phyloP scores from a whole-genome alignment of 1,140 invertebrate genomes.

The Drosophila miranda region DNA sequence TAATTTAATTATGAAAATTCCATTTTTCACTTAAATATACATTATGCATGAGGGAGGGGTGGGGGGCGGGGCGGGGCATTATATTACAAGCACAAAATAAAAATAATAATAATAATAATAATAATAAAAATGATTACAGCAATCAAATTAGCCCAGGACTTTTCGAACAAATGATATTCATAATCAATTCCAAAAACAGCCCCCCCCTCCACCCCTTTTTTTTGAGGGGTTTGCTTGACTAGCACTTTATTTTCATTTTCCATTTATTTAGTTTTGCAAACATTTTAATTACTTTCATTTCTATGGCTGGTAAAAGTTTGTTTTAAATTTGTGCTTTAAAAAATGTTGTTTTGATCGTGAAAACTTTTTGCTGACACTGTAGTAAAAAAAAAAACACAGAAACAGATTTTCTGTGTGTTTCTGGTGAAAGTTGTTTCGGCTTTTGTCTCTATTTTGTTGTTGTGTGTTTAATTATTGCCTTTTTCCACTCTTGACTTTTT shows the following conservation, averaged over 20 bases:
- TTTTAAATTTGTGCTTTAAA: conserved; percentile 4
- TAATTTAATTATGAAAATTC: no score
- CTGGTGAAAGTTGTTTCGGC: conserved; percentile 15
- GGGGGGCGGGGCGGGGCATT: no score
- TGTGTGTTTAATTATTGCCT: conserved; percentile 4
- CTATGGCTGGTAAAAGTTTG: background rate
- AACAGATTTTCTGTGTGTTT: background rate
- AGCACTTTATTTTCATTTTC: conserved; percentile 11
- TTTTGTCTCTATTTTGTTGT: background rate
- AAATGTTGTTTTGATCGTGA: conserved; percentile 1
- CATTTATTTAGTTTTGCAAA: conserved; percentile 19
- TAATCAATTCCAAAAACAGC: no score
- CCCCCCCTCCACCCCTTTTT: no score
- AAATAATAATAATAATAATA: no score
- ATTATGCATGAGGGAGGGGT: no score
- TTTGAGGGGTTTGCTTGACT: background rate
- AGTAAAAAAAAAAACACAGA: no score
- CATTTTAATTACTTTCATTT: conserved; percentile 19
- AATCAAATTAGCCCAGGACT: no score
- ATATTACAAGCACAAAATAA: no score
- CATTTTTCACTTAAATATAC: no score
- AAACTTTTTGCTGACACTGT: conserved; percentile 23
- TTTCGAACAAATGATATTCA: no score
- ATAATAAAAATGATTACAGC: no score
- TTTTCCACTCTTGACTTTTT: conserved; percentile 7